These are phyloP conservation scores for Andrena minutula DNA, from an alignment of 2,888 invertebrate species.

Conservation along the genomic window DNA sequence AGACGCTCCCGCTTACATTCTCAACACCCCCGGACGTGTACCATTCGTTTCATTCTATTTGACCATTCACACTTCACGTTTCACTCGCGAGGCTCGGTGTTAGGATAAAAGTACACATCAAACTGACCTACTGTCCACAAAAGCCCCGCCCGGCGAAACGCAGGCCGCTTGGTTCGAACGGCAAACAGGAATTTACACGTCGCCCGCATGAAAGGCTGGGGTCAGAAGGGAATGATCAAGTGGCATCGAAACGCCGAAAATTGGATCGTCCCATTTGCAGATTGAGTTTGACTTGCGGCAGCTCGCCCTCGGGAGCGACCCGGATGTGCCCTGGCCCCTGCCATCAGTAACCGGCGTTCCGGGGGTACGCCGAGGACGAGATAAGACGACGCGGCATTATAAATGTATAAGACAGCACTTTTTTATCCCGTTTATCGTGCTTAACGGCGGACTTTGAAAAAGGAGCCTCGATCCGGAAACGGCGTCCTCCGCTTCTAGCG, in stretches of 20 bases:
- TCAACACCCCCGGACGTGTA: no score
- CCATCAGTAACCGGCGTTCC: constrained; percentile 44
- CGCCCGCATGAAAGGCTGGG: constrained; percentile 31
- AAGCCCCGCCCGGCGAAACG: not conserved
- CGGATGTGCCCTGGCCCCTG: constrained; percentile 46
- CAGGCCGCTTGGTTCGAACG: constrained; percentile 1
- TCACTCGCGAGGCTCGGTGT: not conserved
- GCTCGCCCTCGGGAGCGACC: constrained; percentile 31
- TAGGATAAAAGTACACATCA: not conserved
- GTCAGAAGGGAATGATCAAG: constrained; percentile 47
- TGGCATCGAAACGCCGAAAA: constrained; percentile 55
- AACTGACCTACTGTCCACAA: constrained; percentile 24
- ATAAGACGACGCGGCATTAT: constrained; percentile 67
- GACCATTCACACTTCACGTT: no score
- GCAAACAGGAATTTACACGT: constrained; percentile 17
- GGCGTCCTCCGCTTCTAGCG: not conserved
- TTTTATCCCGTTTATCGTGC: constrained; percentile 67
- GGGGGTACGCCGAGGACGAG: constrained; percentile 30
- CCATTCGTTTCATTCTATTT: not conserved
- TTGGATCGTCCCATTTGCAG: constrained; percentile 67
- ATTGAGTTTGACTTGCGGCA: constrained; percentile 66
- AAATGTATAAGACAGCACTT: constrained; percentile 65
- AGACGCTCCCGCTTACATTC: no score
- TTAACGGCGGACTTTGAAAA: constrained; percentile 53
- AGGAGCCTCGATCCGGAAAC: constrained; percentile 22